Evolutionary conservation across 2,888 invertebrate species (phyloP).

Genomic region (Brenthis daphne): DNA sequence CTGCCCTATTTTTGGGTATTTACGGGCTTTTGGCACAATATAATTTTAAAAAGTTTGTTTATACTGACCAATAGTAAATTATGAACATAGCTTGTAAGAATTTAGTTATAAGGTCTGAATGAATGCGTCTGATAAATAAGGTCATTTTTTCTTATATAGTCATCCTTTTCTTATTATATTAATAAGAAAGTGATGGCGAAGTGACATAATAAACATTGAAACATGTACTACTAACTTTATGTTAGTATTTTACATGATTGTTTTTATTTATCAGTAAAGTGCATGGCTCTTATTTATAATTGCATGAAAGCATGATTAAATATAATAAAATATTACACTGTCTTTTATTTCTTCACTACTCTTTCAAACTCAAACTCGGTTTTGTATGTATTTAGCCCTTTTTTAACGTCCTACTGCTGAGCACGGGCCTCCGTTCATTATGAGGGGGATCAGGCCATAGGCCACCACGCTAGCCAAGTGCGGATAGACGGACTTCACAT

Average conservation of each 20-base stretch:
- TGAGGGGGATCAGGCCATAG: too few relatives aligned
- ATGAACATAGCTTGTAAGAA: not conserved
- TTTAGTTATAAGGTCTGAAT: not conserved
- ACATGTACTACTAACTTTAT: slow-evolving; percentile 11
- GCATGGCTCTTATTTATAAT: slow-evolving; percentile 21
- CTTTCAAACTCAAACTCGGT: not conserved
- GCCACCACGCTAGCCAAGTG: too few relatives aligned
- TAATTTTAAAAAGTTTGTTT: not conserved
- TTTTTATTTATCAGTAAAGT: not conserved
- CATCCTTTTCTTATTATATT: slow-evolving; percentile 36
- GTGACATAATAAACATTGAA: not conserved
- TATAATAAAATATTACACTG: not conserved
- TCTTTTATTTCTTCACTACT: slow-evolving; percentile 10
- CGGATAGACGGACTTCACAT: too few relatives aligned
- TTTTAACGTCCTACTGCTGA: too few relatives aligned
- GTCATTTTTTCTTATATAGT: not conserved
- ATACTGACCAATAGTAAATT: not conserved
- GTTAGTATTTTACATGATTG: slow-evolving; percentile 17
- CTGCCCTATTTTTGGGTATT: not conserved
- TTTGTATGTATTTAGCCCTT: too few relatives aligned
- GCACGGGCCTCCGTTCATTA: too few relatives aligned
- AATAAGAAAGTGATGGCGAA: slow-evolving; percentile 28
- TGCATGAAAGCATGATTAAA: slow-evolving; percentile 20
- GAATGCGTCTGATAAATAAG: not conserved
- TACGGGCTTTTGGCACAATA: not conserved